These are phyloP conservation scores for Conomelus anceps DNA, from an alignment of 2,888 invertebrate species.

Conservation along the genomic window DNA sequence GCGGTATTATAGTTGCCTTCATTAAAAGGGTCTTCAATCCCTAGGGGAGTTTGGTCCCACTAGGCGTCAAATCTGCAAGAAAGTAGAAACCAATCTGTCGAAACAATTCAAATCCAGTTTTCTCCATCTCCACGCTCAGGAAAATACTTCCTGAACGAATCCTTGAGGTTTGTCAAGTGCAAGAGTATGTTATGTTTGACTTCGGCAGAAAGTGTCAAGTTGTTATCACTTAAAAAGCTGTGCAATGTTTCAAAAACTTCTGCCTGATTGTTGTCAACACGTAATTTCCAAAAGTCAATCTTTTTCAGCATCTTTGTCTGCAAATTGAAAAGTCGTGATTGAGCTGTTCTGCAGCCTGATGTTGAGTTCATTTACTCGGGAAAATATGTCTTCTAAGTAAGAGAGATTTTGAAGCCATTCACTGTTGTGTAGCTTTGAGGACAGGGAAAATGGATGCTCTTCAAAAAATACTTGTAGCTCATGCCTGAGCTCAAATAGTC, in stretches of 20 bases:
- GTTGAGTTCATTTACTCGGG: background rate
- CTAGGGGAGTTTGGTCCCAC: no score
- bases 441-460: background rate
- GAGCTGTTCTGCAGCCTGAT: background rate
- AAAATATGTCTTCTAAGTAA: slow-evolving; percentile 4
- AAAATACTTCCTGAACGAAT: background rate
- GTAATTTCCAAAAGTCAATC: background rate
- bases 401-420: background rate
- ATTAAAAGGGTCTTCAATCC: background rate
- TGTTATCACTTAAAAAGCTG: background rate
- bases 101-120: no score
- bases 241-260: slow-evolving; percentile 6
- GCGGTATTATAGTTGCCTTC: background rate
- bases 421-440: background rate
- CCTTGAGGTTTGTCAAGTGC: background rate
- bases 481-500: slow-evolving; percentile 11
- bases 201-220: background rate
- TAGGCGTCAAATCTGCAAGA: no score
- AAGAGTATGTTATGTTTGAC: background rate
- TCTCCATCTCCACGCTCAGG: background rate
- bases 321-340: background rate
- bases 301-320: slow-evolving; percentile 1
- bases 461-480: slow-evolving; percentile 6
- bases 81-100: no score
- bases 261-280: background rate